Percentiles rank a stretch among this genome's conserved stretches.
phyloP scores from a whole-genome alignment of 1,140 invertebrate species.

The Temnothorax curvispinosus region DNA sequence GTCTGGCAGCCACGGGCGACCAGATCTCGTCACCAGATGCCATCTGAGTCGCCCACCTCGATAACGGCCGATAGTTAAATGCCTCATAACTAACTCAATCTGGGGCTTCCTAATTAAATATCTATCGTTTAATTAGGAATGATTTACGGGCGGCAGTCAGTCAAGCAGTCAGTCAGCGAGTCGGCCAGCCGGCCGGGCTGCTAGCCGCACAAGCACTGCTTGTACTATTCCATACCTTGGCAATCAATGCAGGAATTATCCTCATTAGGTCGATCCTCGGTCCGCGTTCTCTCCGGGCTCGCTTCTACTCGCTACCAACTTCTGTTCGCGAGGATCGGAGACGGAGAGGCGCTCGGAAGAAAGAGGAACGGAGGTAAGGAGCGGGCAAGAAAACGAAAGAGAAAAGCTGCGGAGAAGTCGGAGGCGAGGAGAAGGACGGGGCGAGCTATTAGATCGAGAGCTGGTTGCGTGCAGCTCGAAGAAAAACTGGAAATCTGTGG shows the following conservation, averaged over 20 bases:
- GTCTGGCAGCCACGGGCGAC: constrained; percentile 65
- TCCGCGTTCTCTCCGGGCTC: constrained; percentile 64
- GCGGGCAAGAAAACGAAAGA: constrained; percentile 51
- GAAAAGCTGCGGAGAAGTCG: constrained; percentile 20
- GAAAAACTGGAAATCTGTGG: constrained; percentile 83
- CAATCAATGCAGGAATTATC: constrained; percentile 85
- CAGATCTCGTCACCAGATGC: constrained; percentile 78
- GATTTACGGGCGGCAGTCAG: constrained; percentile 80
- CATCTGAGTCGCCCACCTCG: constrained; percentile 77
- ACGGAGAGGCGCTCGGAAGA: constrained; percentile 27
- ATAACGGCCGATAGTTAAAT: constrained; percentile 77
- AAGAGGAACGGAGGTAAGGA: constrained; percentile 37
- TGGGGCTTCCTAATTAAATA: constrained; percentile 81
- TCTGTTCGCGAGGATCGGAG: constrained; percentile 41
- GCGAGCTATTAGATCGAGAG: constrained; percentile 81
- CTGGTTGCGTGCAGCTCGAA: constrained; percentile 76
- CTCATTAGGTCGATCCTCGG: constrained; percentile 82
- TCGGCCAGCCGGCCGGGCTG: constrained; percentile 48
- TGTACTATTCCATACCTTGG: constrained; percentile 75
- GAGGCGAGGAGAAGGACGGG: constrained; percentile 55
- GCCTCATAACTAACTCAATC: constrained; percentile 83
- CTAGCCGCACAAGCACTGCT: constrained; percentile 67
- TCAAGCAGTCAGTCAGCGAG: constrained; percentile 48
- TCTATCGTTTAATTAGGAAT: constrained; percentile 85
- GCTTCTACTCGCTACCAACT: constrained; percentile 60